Evolutionary conservation across 2,888 invertebrate species (phyloP).

Genomic region (Acanthoscelides obtectus): DNA sequence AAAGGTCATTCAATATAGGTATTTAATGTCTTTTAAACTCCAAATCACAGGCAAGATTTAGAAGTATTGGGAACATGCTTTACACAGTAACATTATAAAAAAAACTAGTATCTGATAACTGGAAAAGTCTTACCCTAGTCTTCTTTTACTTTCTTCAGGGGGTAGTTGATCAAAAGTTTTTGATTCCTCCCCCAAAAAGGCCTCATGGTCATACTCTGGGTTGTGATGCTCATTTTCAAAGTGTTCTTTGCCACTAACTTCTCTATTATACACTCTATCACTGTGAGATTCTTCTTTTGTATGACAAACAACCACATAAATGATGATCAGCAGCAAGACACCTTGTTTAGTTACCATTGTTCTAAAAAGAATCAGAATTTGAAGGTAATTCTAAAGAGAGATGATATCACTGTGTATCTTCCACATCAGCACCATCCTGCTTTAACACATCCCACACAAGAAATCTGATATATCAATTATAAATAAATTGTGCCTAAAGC

Average conservation of each 20-base stretch:
- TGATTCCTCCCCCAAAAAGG: constrained; percentile 90
- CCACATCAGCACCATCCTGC: neutral
- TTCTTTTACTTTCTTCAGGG: constrained; percentile 90
- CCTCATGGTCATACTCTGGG: constrained; percentile 92
- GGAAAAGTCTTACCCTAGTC: constrained; percentile 65
- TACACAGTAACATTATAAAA: too few species aligned
- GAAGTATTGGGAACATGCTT: too few species aligned
- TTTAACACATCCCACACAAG: neutral
- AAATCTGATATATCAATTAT: neutral
- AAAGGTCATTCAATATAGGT: too few species aligned
- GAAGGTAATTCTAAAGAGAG: neutral
- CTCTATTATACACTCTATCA: constrained; percentile 61
- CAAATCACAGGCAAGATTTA: too few species aligned
- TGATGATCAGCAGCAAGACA: neutral
- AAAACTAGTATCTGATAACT: too few species aligned
- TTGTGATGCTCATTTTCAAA: constrained; percentile 78
- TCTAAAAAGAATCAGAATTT: neutral
- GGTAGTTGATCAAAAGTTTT: constrained; percentile 90
- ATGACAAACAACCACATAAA: neutral
- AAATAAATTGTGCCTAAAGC: neutral
- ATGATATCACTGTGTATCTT: neutral
- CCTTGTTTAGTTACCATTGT: neutral
- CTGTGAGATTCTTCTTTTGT: constrained; percentile 66
- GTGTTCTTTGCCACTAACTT: constrained; percentile 75
- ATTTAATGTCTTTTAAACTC: too few species aligned